Evolutionary conservation across 2,888 invertebrate species (phyloP), one percentile per base, ranked within the genome.

Genomic region (Norana najaformis): DNA sequence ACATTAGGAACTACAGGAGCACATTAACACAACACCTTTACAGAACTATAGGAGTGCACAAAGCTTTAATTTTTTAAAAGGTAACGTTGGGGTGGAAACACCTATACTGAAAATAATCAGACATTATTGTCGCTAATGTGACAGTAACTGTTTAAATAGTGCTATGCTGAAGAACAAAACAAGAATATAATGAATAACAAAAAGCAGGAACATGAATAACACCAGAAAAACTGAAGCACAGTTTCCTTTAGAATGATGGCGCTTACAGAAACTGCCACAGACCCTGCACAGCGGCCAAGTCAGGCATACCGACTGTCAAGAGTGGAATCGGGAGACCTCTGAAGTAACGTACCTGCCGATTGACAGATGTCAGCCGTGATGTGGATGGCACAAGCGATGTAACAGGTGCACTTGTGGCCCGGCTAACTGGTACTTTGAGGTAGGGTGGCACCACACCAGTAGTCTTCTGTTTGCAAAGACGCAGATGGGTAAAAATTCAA

Each of bases 391-490:
- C 85, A 85, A 37, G 85, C 16, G 85, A 85, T 20, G 85, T 85
- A 16, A 85, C 85, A 85, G 85, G 85, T 85, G 85, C 85, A 36
- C 85, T 85, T 20, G 85, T 85, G 35, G 37, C 37, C 36, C 85
- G 85, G 37, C 85, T 85, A 37, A 85, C 85, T 8, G 85, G 85
- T 85, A 35, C 16, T 85, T 85, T 85, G 85, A 85, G 36, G 37
- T 35, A 85, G 13, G 85, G 85, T 85, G 85, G 85, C 35, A 85
- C 85, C 35, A 85, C 85, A 85, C 85, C 36, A 36, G 85, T 85
- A 37, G 85, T 37, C 85, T 85, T 85, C 85, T 85, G 37, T 85
- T 69, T 69, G 69, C 69, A 69, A 69, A 69, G 69, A 69, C 11
- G 69, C n/a, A 69, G 11, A 23, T 30, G 69, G 69, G 23, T 69